These are phyloP conservation scores for Meliscaeva auricollis DNA, from an alignment of 2,888 invertebrate species.

Conservation along the genomic window DNA sequence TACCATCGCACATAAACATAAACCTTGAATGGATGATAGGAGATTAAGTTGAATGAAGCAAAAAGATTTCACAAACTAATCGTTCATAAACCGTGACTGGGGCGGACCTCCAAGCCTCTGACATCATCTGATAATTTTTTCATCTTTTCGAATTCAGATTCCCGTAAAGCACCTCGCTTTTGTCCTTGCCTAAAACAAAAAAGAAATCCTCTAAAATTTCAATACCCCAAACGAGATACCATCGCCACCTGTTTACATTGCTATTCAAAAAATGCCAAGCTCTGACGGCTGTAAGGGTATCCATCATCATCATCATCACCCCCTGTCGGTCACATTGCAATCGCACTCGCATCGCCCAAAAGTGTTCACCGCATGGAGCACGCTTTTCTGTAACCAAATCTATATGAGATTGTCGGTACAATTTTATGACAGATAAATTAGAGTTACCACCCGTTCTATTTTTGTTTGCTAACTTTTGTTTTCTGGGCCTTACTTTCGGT, in stretches of 20 bases:
- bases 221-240: not conserved
- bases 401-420: too few species aligned
- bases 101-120: too few species aligned
- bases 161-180: not conserved
- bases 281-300: slow-evolving; percentile 10
- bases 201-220: not conserved
- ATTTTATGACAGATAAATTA: too few species aligned
- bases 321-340: not conserved
- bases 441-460: too few species aligned
- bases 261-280: slow-evolving; percentile 8
- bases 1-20: not conserved
- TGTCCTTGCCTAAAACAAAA: not conserved
- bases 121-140: slow-evolving; percentile 6
- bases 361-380: not conserved
- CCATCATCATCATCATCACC: slow-evolving; percentile 7
- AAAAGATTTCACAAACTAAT: slow-evolving; percentile 26
- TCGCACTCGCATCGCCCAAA: not conserved
- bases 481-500: too few species aligned
- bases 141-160: not conserved
- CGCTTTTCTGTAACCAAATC: too few species aligned
- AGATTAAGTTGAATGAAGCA: slow-evolving; percentile 23
- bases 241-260: slow-evolving; percentile 13
- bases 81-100: slow-evolving; percentile 4
- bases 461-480: too few species aligned
- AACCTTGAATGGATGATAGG: slow-evolving; percentile 10